phyloP scores from a whole-genome alignment of 1,140 invertebrate species.

The Drosophila ironensis region DNA sequence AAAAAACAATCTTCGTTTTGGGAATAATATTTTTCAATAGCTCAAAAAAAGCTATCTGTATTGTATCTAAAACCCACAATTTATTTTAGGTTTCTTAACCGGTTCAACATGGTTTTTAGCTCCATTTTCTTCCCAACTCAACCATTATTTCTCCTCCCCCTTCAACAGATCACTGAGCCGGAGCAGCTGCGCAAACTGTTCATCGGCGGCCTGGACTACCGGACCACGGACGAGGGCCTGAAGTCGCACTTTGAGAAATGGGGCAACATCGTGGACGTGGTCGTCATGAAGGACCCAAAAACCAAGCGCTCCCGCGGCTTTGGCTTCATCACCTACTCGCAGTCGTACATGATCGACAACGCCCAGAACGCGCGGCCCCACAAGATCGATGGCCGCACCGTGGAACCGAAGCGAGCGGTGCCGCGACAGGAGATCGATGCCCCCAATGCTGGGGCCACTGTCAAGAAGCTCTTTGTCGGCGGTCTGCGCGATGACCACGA shows the following conservation, averaged over 20 bases:
- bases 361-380: constrained; percentile 93
- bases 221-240: constrained; percentile 97
- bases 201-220: constrained; percentile 97
- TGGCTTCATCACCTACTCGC: constrained; percentile 97
- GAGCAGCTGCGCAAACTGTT: constrained; percentile 98
- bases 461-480: constrained; percentile 97
- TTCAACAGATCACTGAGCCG: constrained; percentile 85
- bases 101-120: too few relatives aligned
- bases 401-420: constrained; percentile 98
- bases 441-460: constrained; percentile 95
- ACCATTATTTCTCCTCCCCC: not conserved
- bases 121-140: not conserved
- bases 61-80: too few relatives aligned
- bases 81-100: too few relatives aligned
- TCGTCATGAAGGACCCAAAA: constrained; percentile 99
- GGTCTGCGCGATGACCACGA: constrained; percentile 95
- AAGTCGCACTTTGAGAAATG: constrained; percentile 98
- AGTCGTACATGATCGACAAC: constrained; percentile 96
- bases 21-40: too few relatives aligned
- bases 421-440: constrained; percentile 95
- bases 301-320: constrained; percentile 96
- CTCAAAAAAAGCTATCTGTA: too few relatives aligned
- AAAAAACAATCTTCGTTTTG: too few relatives aligned
- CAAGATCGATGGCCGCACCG: constrained; percentile 89
- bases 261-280: constrained; percentile 98